Evolutionary conservation across 2,888 invertebrate species (phyloP).

Genomic region (Hyposoter dolosus): DNA sequence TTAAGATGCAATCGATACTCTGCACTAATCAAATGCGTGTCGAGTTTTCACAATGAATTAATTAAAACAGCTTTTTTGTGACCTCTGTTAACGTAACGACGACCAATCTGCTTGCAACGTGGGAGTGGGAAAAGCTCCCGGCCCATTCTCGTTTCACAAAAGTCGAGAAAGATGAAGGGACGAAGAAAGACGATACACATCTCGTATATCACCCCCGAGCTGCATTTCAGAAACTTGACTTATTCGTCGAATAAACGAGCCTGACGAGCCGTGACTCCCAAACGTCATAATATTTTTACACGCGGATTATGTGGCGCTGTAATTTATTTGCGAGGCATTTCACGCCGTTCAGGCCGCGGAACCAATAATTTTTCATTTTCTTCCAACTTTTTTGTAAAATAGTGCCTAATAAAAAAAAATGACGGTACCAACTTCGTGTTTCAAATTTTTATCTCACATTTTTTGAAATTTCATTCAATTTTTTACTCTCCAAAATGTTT

Average conservation of each 20-base stretch:
- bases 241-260: constrained; percentile 51
- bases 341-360: constrained; percentile 21
- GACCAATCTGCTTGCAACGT: no score
- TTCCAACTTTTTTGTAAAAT: neutral
- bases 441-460: neutral
- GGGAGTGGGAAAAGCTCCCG: no score
- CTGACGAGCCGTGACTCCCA: constrained; percentile 51
- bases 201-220: neutral
- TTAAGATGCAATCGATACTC: no score
- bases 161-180: no score
- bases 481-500: neutral
- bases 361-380: neutral
- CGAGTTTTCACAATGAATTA: no score
- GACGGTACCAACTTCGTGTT: neutral
- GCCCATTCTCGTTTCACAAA: no score
- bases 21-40: no score
- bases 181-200: neutral
- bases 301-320: constrained; percentile 23
- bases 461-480: neutral
- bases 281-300: constrained; percentile 66
- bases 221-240: constrained; percentile 42
- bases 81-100: no score
- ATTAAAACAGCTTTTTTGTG: no score
- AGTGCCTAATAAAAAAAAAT: neutral
- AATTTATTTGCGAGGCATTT: constrained; percentile 27